Conservation (phyloP, 2,888 invertebrate species). For the Chymomyza amoena region DNA sequence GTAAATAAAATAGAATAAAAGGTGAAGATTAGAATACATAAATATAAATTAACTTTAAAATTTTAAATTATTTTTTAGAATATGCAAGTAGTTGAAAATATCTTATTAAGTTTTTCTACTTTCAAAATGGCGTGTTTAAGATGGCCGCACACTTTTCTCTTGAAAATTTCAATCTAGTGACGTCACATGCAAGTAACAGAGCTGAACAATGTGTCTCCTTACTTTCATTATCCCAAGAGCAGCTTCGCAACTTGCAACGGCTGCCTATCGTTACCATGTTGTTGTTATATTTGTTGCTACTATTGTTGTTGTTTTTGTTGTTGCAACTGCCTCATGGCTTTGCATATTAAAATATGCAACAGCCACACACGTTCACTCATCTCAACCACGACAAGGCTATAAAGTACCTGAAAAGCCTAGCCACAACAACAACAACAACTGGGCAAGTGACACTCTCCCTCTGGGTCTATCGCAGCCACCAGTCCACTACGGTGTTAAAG, state of each 20-base stretch:
- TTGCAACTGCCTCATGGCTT: constrained; percentile 51
- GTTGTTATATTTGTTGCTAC: not conserved
- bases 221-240: too few relatives aligned
- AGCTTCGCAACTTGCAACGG: not conserved
- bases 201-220: too few relatives aligned
- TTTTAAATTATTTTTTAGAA: too few relatives aligned
- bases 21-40: too few relatives aligned
- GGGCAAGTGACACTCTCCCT: constrained; percentile 8
- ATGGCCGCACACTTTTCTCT: too few relatives aligned
- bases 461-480: constrained; percentile 54
- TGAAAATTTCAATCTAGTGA: too few relatives aligned
- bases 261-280: not conserved
- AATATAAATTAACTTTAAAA: too few relatives aligned
- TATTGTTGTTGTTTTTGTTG: not conserved
- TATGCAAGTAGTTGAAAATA: too few relatives aligned
- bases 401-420: constrained; percentile 69
- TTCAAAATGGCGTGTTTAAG: too few relatives aligned
- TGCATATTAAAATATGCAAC: constrained; percentile 70
- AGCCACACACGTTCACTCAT: constrained; percentile 53
- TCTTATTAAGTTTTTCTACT: too few relatives aligned
- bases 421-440: constrained; percentile 36
- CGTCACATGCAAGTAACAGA: too few relatives aligned
- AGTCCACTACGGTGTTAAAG: constrained; percentile 35
- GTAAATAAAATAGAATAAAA: too few relatives aligned
- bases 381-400: constrained; percentile 57